Percentiles rank a stretch among this genome's conserved stretches.
Conservation (phyloP, 2,888 invertebrate species). For the Thymelicus acteon region DNA sequence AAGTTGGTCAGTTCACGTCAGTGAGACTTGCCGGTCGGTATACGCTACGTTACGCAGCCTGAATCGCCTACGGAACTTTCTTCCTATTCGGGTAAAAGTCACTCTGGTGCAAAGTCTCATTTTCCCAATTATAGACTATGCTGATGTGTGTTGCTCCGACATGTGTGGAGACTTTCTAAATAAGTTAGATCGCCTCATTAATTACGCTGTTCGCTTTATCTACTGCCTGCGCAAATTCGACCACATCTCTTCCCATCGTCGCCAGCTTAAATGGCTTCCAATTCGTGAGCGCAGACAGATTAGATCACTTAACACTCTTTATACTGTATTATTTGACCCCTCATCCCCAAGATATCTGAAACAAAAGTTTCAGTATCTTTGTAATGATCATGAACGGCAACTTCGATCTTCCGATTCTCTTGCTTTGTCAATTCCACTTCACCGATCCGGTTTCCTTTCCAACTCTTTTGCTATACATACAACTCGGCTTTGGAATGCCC, state of each 20-base stretch:
- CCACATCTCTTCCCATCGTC: background rate
- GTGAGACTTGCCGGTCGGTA: background rate
- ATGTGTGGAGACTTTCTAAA: background rate
- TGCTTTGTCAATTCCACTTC: background rate
- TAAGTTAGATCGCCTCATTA: background rate
- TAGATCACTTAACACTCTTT: background rate
- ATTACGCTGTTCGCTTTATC: background rate
- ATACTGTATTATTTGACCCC: background rate
- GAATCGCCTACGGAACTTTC: conserved; percentile 8
- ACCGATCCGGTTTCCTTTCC: background rate
- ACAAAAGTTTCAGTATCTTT: too few species aligned
- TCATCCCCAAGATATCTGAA: background rate
- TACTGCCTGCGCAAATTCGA: background rate
- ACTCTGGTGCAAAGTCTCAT: conserved; percentile 12
- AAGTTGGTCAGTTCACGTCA: background rate
- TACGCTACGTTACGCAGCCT: background rate
- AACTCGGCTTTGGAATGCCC: too few species aligned
- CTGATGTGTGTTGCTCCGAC: background rate
- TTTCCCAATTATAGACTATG: conserved; percentile 17
- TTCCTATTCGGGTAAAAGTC: conserved; percentile 12
- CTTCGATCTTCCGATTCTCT: too few species aligned
- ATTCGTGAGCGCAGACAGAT: background rate
- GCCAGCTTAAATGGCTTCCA: background rate
- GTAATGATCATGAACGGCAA: too few species aligned
- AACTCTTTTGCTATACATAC: too few species aligned